phyloP scores from a whole-genome alignment of 2,888 invertebrate species.

The Oxystoma pomonae region DNA sequence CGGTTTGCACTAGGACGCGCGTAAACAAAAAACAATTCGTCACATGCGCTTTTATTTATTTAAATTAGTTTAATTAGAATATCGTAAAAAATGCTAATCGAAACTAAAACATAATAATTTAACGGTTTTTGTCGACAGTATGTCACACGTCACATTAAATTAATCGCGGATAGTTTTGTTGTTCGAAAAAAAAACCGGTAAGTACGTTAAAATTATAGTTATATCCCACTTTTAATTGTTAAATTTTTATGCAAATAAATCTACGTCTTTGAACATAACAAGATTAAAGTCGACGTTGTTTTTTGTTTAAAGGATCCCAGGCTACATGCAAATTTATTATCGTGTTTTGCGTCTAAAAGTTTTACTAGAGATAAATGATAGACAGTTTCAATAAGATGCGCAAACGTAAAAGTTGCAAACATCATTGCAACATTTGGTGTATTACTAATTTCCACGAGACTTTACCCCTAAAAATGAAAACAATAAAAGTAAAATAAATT shows the following conservation, averaged over 20 bases:
- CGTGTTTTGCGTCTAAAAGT: not conserved
- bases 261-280: not conserved
- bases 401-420: too few species aligned
- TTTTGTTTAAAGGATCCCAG: not conserved
- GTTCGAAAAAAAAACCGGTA: not conserved
- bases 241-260: not conserved
- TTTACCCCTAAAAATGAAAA: too few species aligned
- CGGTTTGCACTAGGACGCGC: not conserved
- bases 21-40: not conserved
- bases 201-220: not conserved
- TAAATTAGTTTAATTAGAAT: not conserved
- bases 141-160: too few species aligned
- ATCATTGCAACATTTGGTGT: too few species aligned
- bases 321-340: not conserved
- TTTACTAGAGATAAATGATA: not conserved
- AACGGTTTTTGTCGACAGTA: too few species aligned
- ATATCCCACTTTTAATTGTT: not conserved
- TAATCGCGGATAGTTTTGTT: not conserved
- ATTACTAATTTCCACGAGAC: too few species aligned
- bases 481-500: too few species aligned
- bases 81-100: not conserved
- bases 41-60: not conserved
- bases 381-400: too few species aligned
- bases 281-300: not conserved
- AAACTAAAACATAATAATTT: too few species aligned